Evolutionary conservation across 2,888 invertebrate genomes (phyloP).

Genomic region (Drosophila anomelani): DNA sequence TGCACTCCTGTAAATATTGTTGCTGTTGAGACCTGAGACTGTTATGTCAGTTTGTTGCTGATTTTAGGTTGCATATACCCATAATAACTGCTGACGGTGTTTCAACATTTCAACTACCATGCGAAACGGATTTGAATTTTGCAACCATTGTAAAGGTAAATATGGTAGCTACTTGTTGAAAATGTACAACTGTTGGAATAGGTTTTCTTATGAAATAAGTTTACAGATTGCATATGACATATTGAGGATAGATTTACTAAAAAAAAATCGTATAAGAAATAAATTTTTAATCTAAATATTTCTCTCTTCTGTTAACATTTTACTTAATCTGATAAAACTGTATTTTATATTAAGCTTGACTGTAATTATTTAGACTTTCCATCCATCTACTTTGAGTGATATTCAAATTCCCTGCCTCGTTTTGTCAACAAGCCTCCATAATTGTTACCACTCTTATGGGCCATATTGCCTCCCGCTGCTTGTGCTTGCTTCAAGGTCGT

Average conservation of each 20-base stretch:
- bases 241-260: not conserved
- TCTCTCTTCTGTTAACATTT: not conserved
- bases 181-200: not conserved
- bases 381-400: conserved; percentile 4
- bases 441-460: conserved; percentile 21
- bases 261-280: not conserved
- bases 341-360: conserved; percentile 1
- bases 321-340: not conserved
- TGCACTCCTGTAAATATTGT: conserved; percentile 6
- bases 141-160: not conserved
- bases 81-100: not conserved
- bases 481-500: conserved; percentile 31
- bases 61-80: not conserved
- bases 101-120: not conserved
- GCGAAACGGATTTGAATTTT: not conserved
- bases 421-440: conserved; percentile 8
- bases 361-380: conserved; percentile 1
- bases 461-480: conserved; percentile 21
- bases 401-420: conserved; percentile 1
- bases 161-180: not conserved
- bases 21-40: not conserved
- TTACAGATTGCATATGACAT: not conserved
- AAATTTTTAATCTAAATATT: not conserved
- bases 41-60: conserved; percentile 9
- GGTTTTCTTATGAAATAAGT: not conserved